phyloP scores from a whole-genome alignment of 2,797 vertebrate genomes.

The Tokudaia tokunoshimensis region DNA sequence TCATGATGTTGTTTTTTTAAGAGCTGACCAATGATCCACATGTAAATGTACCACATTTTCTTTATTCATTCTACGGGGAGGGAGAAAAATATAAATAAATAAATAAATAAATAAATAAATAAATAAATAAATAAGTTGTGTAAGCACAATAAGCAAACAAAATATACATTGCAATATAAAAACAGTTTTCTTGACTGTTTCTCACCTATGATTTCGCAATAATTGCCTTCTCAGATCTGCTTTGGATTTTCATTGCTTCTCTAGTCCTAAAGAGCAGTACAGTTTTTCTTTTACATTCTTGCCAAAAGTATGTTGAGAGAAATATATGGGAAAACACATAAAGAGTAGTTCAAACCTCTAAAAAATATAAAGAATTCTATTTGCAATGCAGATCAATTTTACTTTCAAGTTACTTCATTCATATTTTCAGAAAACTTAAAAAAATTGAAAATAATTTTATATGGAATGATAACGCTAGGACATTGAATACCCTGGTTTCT shows the following conservation, averaged over 20 bases:
- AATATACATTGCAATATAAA: neutral
- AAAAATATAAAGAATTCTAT: neutral
- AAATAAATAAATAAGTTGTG: neutral
- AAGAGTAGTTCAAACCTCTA: too few relatives aligned
- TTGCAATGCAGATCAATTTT: neutral
- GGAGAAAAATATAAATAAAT: neutral
- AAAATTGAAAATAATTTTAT: neutral
- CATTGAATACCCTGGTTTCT: neutral
- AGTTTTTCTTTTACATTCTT: neutral
- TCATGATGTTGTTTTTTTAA: neutral
- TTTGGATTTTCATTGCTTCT: neutral
- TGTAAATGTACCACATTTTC: neutral
- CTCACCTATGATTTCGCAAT: neutral
- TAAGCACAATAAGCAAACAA: neutral
- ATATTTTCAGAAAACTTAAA: conserved; percentile 5
- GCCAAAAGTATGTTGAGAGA: neutral
- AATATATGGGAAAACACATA: neutral
- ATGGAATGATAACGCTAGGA: neutral
- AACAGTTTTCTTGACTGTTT: neutral
- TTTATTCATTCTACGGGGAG: neutral
- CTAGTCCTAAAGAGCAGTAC: neutral
- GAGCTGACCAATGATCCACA: neutral
- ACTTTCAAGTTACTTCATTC: neutral
- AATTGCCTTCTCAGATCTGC: neutral
- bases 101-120: neutral